phyloP scores from a whole-genome alignment of 2,113 vertebrate genomes.

The Phylloscopus trochiloides region DNA sequence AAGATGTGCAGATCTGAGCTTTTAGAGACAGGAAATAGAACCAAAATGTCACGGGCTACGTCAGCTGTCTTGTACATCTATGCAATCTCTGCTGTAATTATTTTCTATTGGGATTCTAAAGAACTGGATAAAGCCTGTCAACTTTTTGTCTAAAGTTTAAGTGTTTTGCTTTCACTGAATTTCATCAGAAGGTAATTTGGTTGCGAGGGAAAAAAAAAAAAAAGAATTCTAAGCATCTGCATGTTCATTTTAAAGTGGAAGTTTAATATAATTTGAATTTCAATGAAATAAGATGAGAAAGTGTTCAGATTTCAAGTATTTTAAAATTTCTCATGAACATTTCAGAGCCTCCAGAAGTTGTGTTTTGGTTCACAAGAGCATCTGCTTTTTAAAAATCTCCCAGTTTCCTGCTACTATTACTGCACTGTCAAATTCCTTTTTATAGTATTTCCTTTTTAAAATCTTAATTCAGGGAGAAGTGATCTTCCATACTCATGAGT shows the following conservation, averaged over 20 bases:
- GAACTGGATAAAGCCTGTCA: not conserved
- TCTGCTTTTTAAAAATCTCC: conserved; percentile 15
- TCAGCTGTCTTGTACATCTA: not conserved
- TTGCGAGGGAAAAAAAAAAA: not conserved
- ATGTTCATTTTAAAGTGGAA: conserved; percentile 25
- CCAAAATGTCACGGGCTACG: not conserved
- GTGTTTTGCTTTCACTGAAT: conserved; percentile 28
- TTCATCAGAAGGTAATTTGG: conserved; percentile 39
- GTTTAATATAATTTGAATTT: conserved; percentile 44
- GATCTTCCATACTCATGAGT: not conserved
- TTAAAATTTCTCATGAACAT: conserved; percentile 7
- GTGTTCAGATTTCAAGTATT: conserved; percentile 30
- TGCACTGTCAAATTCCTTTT: not conserved
- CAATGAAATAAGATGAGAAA: conserved; percentile 43
- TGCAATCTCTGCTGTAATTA: not conserved
- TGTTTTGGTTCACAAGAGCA: conserved; percentile 16
- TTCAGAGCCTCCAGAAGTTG: conserved; percentile 1
- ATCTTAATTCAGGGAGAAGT: not conserved
- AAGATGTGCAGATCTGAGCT: not conserved
- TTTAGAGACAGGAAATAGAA: not conserved
- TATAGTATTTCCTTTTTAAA: not conserved
- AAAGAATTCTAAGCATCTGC: not conserved
- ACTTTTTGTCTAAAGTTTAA: conserved; percentile 19
- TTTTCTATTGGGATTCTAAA: conserved; percentile 10
- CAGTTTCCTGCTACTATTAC: not conserved